Base-by-base conservation (phyloP, 2,113 vertebrate species). In the Ailuropoda melanoleuca region DNA sequence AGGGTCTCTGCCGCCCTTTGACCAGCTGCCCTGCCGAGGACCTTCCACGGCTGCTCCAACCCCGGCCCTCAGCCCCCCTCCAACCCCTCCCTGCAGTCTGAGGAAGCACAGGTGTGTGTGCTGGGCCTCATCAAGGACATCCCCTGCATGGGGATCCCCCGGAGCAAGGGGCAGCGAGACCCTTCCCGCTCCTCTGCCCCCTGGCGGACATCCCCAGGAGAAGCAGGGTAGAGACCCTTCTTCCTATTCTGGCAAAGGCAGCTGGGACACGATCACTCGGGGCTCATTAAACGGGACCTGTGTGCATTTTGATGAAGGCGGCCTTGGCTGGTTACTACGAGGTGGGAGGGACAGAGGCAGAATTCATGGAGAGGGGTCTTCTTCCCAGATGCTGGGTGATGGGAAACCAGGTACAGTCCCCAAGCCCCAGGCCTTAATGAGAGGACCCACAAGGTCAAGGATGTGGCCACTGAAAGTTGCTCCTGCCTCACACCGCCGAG, bases 271-370 rank as follows among this genome's bases (percentile, higher is more conserved):
- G 11, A 31, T 72, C 84, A 50, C 62, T 37, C 3, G 1, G 58
- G 90, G 72, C 86, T 97, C 75, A 78, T 95, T 95, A 97, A 97
- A 97, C 0, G 15, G 92, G 96, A 88, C 96, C 82, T 77, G 50
- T 58, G 55, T 93, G 86, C n/a, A 11, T 82, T 80, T 43, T 81
- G 70, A 84, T 66, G 56, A 91, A 92, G 87, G 90, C 77, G 39
- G 26, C 80, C 85, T 18, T 0, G 87, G 72, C 82, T 87, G 83
- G 82, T 89, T 90, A 26, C 37, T 89, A 1, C 39, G 1, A 48
- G 50, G n/a, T 6, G 64, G 84, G 60, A 21, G 55, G 81, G 64
- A 17, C 56, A 82, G 64, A 56, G 77, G 55, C 58, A 39, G 87
- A 83, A 26, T 60, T 64, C 72, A 46, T 2, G 8, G 55, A 66